Percentiles rank a stretch among this genome's conserved stretches.
These are phyloP conservation scores for Sarcophaga peregrina DNA, from an alignment of 1,140 invertebrate genomes.

Conservation along the genomic window DNA sequence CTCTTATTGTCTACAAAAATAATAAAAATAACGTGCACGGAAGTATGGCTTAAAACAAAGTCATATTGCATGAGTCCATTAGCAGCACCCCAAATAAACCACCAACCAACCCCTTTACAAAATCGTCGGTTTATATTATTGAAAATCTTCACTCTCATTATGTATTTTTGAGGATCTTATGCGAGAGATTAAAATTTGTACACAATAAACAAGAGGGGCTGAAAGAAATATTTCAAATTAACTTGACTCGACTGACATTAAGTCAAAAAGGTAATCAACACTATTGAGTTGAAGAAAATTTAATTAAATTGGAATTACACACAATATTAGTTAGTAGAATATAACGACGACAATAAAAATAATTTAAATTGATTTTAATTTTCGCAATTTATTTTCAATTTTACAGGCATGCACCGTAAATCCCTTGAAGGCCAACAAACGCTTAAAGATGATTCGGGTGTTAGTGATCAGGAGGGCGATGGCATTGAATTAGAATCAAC, in stretches of 20 bases:
- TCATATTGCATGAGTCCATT: conserved; percentile 37
- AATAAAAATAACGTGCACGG: background rate
- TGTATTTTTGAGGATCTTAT: conserved; percentile 45
- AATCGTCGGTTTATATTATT: background rate
- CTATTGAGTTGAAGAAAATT: background rate
- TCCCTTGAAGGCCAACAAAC: conserved; percentile 96
- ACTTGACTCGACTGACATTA: conserved; percentile 40
- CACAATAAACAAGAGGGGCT: conserved; percentile 19
- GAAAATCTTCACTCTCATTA: conserved; percentile 9
- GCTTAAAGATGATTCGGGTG: conserved; percentile 80
- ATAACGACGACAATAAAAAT: background rate
- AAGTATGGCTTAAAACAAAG: background rate
- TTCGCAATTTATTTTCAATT: background rate
- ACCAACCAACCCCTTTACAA: background rate
- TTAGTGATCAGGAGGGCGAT: conserved; percentile 60
- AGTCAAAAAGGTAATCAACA: conserved; percentile 15
- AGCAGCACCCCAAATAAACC: conserved; percentile 18
- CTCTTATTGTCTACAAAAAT: background rate
- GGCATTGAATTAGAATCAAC: conserved; percentile 55
- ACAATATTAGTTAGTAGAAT: background rate
- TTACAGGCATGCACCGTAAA: conserved; percentile 98
- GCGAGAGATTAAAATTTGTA: conserved; percentile 36
- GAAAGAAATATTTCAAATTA: conserved; percentile 29
- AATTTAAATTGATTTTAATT: background rate
- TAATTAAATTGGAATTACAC: background rate